Evolutionary conservation across 2,888 invertebrate genomes (phyloP).

Genomic region (Trissolcus japonicus): DNA sequence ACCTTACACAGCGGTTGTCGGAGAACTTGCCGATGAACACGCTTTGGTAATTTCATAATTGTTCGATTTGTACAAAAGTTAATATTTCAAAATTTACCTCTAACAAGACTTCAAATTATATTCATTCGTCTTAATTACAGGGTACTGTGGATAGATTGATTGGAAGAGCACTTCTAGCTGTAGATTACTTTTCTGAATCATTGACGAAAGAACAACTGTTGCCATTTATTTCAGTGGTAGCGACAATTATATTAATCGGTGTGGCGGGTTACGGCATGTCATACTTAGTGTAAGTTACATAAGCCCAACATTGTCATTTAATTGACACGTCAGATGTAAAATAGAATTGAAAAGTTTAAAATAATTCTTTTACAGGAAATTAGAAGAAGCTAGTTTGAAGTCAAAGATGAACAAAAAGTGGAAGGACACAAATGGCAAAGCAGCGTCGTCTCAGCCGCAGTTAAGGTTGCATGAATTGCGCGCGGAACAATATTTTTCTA

Average conservation of each 20-base stretch:
- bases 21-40: conserved; percentile 73
- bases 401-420: conserved; percentile 74
- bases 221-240: conserved; percentile 86
- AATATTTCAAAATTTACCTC: not conserved
- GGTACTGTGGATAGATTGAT: conserved; percentile 84
- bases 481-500: conserved; percentile 95
- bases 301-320: not conserved
- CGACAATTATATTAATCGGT: conserved; percentile 86
- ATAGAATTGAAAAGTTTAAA: not conserved
- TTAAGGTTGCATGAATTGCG: conserved; percentile 92
- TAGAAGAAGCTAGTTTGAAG: conserved; percentile 80
- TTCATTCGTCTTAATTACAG: conserved; percentile 53
- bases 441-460: conserved; percentile 79
- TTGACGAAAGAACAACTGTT: conserved; percentile 87
- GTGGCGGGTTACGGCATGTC: conserved; percentile 91
- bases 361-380: conserved; percentile 72
- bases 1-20: conserved; percentile 87
- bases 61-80: not conserved
- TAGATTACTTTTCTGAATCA: conserved; percentile 84
- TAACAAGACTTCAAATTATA: not conserved
- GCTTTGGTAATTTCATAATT: conserved; percentile 77
- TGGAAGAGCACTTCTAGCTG: conserved; percentile 81
- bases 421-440: conserved; percentile 77
- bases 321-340: not conserved
- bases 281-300: conserved; percentile 82